Evolutionary conservation across 2,888 invertebrate species (phyloP).

Genomic region (Pinctada fucata): DNA sequence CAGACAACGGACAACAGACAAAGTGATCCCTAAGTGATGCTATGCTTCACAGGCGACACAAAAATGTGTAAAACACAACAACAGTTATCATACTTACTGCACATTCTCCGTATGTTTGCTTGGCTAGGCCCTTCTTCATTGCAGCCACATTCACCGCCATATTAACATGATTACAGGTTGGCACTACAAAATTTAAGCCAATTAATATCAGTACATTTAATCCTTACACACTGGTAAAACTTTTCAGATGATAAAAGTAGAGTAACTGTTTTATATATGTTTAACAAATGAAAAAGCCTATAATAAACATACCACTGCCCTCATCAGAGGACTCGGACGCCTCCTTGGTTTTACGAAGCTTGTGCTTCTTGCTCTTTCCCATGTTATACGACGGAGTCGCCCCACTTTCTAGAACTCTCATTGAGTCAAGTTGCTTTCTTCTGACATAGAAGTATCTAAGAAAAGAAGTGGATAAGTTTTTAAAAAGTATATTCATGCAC

Average conservation of each 20-base stretch:
- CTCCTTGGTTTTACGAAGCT: slow-evolving; percentile 66
- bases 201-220: not conserved
- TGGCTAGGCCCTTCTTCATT: slow-evolving; percentile 68
- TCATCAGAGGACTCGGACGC: slow-evolving; percentile 70
- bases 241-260: not conserved
- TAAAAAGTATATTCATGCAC: too few species aligned
- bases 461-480: too few species aligned
- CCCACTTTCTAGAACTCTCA: slow-evolving; percentile 71
- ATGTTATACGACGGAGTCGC: slow-evolving; percentile 63
- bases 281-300: not conserved
- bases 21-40: too few species aligned
- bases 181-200: slow-evolving; percentile 37
- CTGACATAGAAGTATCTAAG: too few species aligned
- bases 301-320: slow-evolving; percentile 30
- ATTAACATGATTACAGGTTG: slow-evolving; percentile 69
- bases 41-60: too few species aligned
- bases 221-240: not conserved
- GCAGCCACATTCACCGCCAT: slow-evolving; percentile 70
- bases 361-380: slow-evolving; percentile 72
- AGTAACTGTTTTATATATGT: too few species aligned
- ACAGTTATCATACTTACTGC: slow-evolving; percentile 55
- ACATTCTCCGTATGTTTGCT: slow-evolving; percentile 67
- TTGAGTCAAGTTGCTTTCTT: slow-evolving; percentile 44
- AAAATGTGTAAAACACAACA: too few species aligned
- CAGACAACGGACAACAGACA: too few species aligned